Evolutionary conservation across 2,797 vertebrate species (phyloP).

Genomic region (Malacoraja senta): DNA sequence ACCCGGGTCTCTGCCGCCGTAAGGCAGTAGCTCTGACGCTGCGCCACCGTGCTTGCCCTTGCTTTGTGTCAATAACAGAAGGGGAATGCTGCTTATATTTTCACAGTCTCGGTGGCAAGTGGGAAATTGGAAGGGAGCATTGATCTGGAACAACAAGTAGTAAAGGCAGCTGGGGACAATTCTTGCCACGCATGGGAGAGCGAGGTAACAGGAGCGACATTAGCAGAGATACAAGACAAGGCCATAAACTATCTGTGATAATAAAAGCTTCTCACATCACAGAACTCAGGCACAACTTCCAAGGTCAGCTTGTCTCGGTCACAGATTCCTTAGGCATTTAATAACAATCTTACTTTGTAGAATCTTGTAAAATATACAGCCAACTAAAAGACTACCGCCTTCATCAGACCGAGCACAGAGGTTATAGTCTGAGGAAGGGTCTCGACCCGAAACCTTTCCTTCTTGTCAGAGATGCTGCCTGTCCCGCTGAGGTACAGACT

Average conservation of each 20-base stretch:
- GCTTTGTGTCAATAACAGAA: background rate
- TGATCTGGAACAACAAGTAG: background rate
- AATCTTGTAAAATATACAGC: background rate
- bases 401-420: no score
- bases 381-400: background rate
- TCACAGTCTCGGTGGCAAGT: background rate
- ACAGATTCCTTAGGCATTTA: background rate
- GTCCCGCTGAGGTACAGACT: no score
- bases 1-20: no score
- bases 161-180: background rate
- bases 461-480: no score
- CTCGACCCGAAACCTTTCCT: no score
- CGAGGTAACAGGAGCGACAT: background rate
- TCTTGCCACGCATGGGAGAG: background rate
- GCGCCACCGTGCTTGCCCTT: no score
- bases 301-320: background rate
- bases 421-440: no score
- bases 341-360: background rate
- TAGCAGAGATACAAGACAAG: background rate
- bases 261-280: background rate
- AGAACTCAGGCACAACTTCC: background rate
- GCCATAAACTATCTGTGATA: background rate
- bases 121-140: background rate
- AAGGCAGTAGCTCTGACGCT: no score
- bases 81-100: background rate